Evolutionary conservation across 1,140 invertebrate species (phyloP).

Genomic region (Cecropterus lyciades): DNA sequence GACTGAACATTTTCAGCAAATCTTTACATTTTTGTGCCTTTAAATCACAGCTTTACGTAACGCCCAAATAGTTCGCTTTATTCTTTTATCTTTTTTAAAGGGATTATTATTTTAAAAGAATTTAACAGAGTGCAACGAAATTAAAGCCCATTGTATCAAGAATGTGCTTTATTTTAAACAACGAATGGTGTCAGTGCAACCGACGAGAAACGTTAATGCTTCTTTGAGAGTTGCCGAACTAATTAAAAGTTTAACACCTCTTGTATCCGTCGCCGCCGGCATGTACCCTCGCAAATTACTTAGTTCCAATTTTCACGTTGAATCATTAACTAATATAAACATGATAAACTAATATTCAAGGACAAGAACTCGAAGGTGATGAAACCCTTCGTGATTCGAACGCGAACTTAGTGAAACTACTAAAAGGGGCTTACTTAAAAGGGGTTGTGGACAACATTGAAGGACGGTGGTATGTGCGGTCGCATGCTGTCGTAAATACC

Average conservation of each 20-base stretch:
- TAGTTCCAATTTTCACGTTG: conserved; percentile 51
- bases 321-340: conserved; percentile 14
- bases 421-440: too few relatives aligned
- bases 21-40: conserved; percentile 35
- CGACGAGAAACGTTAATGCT: conserved; percentile 55
- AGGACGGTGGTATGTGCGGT: too few relatives aligned
- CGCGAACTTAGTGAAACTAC: too few relatives aligned
- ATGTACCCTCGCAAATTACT: conserved; percentile 54
- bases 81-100: background rate
- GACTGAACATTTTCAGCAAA: conserved; percentile 57
- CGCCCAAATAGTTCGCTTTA: conserved; percentile 11
- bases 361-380: too few relatives aligned
- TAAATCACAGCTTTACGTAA: conserved; percentile 9
- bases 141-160: conserved; percentile 3
- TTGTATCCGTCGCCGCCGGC: conserved; percentile 53
- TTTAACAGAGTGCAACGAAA: background rate
- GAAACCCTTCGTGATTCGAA: too few relatives aligned
- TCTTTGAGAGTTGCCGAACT: conserved; percentile 63
- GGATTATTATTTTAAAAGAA: too few relatives aligned
- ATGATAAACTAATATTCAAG: too few relatives aligned
- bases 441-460: too few relatives aligned
- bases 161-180: conserved; percentile 37
- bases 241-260: conserved; percentile 72
- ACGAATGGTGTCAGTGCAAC: conserved; percentile 44
- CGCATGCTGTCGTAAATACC: too few relatives aligned